A percentile compares a stretch with the other conserved stretches of the same genome.
phyloP scores from a whole-genome alignment of 1,140 invertebrate genomes.

The Palaemon carinicauda region DNA sequence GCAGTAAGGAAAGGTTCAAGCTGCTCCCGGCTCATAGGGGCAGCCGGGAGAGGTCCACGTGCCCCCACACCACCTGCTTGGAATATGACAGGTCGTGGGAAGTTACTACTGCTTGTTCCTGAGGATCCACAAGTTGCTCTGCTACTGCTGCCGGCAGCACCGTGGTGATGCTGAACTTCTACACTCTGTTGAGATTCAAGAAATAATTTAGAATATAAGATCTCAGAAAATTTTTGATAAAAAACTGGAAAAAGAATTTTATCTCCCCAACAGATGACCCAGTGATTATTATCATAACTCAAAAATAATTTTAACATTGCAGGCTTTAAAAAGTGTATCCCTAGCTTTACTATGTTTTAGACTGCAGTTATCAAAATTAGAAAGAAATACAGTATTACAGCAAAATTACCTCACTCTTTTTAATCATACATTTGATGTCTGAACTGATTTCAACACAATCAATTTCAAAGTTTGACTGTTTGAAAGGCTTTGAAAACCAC shows the following conservation, averaged over 20 bases:
- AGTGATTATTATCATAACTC: too few species aligned
- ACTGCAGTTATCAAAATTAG: too few species aligned
- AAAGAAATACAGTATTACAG: too few species aligned
- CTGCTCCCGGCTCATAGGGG: conserved; percentile 45
- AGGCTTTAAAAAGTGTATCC: too few species aligned
- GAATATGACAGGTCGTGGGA: conserved; percentile 42
- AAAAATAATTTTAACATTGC: too few species aligned
- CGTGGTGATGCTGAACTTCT: conserved; percentile 45
- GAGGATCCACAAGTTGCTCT: conserved; percentile 21
- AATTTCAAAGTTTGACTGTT: too few species aligned
- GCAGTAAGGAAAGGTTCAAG: conserved; percentile 47
- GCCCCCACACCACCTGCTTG: conserved; percentile 18
- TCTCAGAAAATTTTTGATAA: neutral
- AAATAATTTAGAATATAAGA: neutral
- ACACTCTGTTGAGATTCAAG: conserved; percentile 15
- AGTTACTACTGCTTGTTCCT: neutral
- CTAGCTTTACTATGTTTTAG: too few species aligned
- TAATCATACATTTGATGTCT: too few species aligned
- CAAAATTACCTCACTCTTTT: too few species aligned
- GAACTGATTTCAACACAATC: too few species aligned
- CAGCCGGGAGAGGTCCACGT: conserved; percentile 46
- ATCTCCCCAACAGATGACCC: too few species aligned
- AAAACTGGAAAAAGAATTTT: neutral
- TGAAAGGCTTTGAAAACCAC: too few species aligned
- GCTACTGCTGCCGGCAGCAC: conserved; percentile 5